Base-by-base conservation (phyloP, 1,140 invertebrate genomes). In the Drosophila asahinai region DNA sequence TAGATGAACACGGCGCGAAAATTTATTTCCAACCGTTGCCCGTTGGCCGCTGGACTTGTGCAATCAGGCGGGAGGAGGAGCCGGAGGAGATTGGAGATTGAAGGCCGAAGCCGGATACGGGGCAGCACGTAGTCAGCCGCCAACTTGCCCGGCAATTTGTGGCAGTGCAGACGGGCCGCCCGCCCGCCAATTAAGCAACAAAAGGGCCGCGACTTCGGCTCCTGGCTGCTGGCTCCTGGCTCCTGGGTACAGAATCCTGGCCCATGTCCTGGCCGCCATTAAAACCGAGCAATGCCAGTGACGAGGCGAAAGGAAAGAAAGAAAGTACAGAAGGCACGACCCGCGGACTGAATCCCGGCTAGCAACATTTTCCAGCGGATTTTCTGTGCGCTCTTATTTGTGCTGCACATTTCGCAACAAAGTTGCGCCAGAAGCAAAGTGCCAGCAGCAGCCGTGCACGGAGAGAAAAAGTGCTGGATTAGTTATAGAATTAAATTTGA, bases 181-280 rank as follows among this genome's bases (percentile, higher is more conserved):
- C 80, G 73, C 62, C 73, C 86, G 84, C 81, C 84, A 87, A 87
- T 87, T 87, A 87, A 87, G 84, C 79, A 86, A 86, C 83, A 86
- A 81, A 81, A 81, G 82, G 65, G 43, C 38, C 43, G 63, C 66
- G 67, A 71, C 51, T 81, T 73, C 27, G 58, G 43, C 42, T 45
- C 17, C 55, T 51, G 74, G 72, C 33, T 54, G 22, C 51, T 30
- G 47, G 11, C 45, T 19, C 9, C 17, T 38, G 52, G 54, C 36
- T n/a, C 22, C 19, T n/a, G 19, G 42, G 19, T 38, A 19, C 17
- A 11, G 52, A 38, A 40, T 55, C 52, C 52, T n/a, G 61, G 27
- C 42, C 36, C 61, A 64, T 57, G 60, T 76, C 64, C 81, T 82
- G 77, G 68, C 51, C 40, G 70, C 84, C 81, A 84, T 89, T 89